A percentile compares a stretch with the other conserved stretches of the same genome.
Conservation (phyloP, 2,888 invertebrate genomes). For the Tipula vernalis region DNA sequence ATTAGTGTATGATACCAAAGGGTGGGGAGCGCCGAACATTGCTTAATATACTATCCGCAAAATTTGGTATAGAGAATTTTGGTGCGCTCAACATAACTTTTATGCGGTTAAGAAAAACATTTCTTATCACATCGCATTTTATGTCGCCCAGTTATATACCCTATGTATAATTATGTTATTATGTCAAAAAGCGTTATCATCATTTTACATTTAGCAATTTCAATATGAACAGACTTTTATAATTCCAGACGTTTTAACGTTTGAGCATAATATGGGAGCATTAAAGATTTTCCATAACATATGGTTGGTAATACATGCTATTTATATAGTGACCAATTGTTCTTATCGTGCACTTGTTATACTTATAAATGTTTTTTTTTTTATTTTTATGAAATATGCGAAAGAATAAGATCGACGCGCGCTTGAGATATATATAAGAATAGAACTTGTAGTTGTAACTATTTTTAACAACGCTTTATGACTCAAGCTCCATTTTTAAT, state of each 20-base stretch:
- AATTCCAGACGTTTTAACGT: background rate
- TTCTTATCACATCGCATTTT: background rate
- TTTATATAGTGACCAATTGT: background rate
- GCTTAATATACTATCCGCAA: background rate
- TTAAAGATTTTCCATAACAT: background rate
- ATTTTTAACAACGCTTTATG: background rate
- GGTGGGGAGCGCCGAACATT: too few species aligned
- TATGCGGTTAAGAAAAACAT: background rate
- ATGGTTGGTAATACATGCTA: background rate
- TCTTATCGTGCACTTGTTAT: background rate
- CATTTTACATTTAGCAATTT: background rate
- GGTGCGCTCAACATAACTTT: background rate
- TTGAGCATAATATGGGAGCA: background rate
- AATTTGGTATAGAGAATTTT: background rate
- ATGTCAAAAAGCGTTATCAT: background rate
- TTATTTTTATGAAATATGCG: background rate
- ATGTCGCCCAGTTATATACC: background rate
- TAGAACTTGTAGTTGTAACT: background rate
- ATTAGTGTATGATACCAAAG: too few species aligned
- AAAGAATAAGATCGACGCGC: background rate
- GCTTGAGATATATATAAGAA: background rate
- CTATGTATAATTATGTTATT: background rate
- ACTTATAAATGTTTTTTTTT: background rate
- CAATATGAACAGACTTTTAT: background rate
- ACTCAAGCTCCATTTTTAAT: background rate